Conservation (phyloP, 1,140 invertebrate species). For the Pinna nobilis region DNA sequence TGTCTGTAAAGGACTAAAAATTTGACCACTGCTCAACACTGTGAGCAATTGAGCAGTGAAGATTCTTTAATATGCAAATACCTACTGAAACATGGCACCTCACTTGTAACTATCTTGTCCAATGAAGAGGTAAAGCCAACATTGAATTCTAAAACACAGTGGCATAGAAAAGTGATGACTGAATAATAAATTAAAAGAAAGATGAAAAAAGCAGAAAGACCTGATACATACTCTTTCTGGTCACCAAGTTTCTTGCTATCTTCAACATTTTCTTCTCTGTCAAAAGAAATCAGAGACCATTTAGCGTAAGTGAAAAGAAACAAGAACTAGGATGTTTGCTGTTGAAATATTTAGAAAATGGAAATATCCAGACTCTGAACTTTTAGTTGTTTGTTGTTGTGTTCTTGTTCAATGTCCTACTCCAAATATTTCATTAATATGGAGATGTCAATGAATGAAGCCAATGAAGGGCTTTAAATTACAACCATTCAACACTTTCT, state of each 20-base stretch:
- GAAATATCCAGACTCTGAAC: not conserved
- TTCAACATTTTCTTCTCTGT: slow-evolving; percentile 79
- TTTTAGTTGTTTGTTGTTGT: not conserved
- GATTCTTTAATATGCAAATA: no score
- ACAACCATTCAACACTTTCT: no score
- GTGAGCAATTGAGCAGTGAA: no score
- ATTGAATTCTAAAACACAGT: no score
- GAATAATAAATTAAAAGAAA: not conserved
- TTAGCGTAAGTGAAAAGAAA: not conserved
- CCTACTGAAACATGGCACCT: no score
- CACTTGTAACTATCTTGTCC: no score
- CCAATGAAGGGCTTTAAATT: no score
- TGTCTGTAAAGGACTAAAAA: no score
- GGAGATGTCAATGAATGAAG: no score
- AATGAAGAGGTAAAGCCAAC: no score
- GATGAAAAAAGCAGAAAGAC: not conserved
- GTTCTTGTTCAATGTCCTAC: not conserved
- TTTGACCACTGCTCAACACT: no score
- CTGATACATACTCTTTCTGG: slow-evolving; percentile 77
- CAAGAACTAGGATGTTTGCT: not conserved
- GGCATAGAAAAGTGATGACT: not conserved
- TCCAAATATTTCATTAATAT: no score
- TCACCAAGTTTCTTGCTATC: slow-evolving; percentile 80
- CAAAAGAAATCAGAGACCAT: slow-evolving; percentile 13
- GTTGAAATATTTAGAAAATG: not conserved